Base-by-base conservation (phyloP, 2,797 vertebrate species). In the Selene dorsalis region DNA sequence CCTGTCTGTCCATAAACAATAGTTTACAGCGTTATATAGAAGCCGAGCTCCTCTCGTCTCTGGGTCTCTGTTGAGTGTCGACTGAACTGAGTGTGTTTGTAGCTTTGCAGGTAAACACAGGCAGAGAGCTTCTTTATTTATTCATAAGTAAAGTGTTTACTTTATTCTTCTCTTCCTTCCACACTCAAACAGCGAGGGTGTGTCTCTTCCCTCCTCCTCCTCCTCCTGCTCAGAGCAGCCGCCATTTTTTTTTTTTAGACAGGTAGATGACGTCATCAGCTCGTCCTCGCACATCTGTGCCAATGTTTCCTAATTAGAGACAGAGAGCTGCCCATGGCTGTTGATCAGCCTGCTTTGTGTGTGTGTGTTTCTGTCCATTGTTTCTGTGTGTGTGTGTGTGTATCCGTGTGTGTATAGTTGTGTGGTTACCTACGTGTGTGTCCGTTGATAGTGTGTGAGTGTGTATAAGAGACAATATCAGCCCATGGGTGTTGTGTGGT, bases 251-350 rank as follows among this genome's bases (percentile, higher is more conserved):
- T 57, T 30, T 39, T 53, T n/a, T 22, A 50, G 70, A 68, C 57
- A 85, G 79, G 73, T 86, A 65, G 62, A 88, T 70, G 82, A 85
- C 65, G 18, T 85, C 75, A 75, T 73, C 28, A 9, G 32, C 62
- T 65, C 50, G 1, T 59, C 66, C 66, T 53, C 16, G n/a, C 68
- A 65, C 75, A 74, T 87, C 73, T 87, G 65, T 83, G 75, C 58
- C 77, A 75, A 8, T 66, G 59, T 75, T 77, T 81, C 24, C 73
- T 80, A 85, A 88, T 88, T 83, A 87, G 86, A 79, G 35, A 32
- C 57, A 4, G 53, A 79, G 80, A 79, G 39, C 57, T 75, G 71
- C 84, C 75, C 38, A 0, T 68, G 74, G 88, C 80, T 85, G 86
- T 82, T 86, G 78, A 78, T 84, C 61, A 71, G 71, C 55, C 62